Percentiles rank a stretch among this genome's conserved stretches.
Conservation (phyloP, 2,797 vertebrate species). For the Otolemur crassicaudatus region DNA sequence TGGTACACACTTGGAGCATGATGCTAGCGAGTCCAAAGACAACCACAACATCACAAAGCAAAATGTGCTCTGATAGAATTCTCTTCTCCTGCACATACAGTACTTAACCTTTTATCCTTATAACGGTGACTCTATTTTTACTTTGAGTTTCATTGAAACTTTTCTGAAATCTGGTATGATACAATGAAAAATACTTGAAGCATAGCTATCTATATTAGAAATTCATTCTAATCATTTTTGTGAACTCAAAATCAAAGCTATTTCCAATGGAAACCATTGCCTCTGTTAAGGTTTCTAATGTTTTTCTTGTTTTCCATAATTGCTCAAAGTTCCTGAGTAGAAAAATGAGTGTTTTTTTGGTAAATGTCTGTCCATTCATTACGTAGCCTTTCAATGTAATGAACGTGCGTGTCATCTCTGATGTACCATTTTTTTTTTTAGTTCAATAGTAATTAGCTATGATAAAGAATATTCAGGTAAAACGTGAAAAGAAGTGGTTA, state of each 20-base stretch:
- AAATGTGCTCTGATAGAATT: conserved; percentile 62
- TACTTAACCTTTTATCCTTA: conserved; percentile 61
- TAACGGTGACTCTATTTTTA: background rate
- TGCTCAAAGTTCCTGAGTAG: background rate
- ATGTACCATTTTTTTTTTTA: background rate
- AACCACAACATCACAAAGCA: conserved; percentile 54
- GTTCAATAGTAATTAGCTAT: background rate
- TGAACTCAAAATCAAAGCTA: conserved; percentile 6
- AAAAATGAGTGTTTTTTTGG: background rate
- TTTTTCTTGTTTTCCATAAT: background rate
- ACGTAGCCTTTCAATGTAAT: background rate
- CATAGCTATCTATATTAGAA: background rate
- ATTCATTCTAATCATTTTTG: background rate
- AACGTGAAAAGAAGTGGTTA: background rate
- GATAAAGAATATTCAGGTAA: conserved; percentile 34
- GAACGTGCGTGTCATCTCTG: background rate
- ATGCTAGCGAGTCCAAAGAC: conserved; percentile 62
- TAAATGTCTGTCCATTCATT: background rate
- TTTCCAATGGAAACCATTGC: background rate
- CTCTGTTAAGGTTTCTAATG: background rate
- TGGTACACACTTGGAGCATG: conserved; percentile 57
- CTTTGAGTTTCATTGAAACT: conserved; percentile 45
- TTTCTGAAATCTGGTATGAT: background rate
- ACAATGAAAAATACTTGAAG: background rate
- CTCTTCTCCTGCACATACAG: background rate